Evolutionary conservation across 2,888 invertebrate species (phyloP), one percentile per base, ranked within the genome.

Genomic region (Galeopsomyia nigrocyanea): DNA sequence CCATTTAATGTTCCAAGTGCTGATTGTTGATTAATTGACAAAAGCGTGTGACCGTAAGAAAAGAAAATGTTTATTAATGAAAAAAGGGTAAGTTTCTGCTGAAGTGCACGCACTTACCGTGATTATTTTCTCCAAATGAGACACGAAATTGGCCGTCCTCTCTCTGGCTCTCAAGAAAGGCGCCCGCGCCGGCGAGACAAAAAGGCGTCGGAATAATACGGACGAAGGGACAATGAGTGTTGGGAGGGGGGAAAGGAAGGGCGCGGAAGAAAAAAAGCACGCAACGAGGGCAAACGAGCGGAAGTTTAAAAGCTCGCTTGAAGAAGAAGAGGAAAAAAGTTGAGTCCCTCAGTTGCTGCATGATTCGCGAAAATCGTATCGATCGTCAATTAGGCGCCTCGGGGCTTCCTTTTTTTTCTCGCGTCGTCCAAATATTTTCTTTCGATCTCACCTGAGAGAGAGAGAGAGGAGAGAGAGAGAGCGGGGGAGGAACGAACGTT

Each of bases 181-280:
- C 51, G 46, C 60, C 60, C 16, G 60, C 50, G 50, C 60, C 60
- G n/a, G 60, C 50, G 50, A 60, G 60, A 67, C 60, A 67, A 67
- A 67, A 58, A 67, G 51, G 10, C 39, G 5, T 60, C 46, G 10
- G 56, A 57, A 65, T 65, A 65, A 56, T 65, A 65, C 19, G 39
- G 31, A 10, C 10, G 17, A 19, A 10, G 65, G 47, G 26, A 49
- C 49, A 39, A 39, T 39, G 39, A 7, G 10, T 10, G 10, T 39
- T 39, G 10, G n/a, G 47, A 65, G 26, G 55, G 55, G 46, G 21
- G 39, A 26, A 7, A 22, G 19, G 6, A n/a, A 31, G 55, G 22
- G 39, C 26, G 5, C 26, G 10, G 19, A 19, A 21, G 26, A 21
- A 51, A 50, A 58, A 60, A 39, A 66, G 60, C 39, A 39, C 39